These are phyloP conservation scores for Esox niger DNA, from an alignment of 2,113 vertebrate genomes.

Conservation along the genomic window DNA sequence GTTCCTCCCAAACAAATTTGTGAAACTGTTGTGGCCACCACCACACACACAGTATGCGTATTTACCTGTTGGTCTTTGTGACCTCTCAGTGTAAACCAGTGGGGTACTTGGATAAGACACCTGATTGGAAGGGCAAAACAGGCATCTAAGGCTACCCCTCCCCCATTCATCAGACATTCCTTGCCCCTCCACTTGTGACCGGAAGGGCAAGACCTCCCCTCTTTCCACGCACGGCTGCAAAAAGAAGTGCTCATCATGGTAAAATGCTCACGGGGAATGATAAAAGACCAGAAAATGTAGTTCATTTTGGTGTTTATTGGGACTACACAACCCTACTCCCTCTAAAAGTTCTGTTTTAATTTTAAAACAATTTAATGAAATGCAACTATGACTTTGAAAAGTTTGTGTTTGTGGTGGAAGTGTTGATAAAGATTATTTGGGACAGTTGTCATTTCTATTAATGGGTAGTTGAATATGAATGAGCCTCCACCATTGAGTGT, in stretches of 20 bases:
- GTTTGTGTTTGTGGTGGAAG: neutral
- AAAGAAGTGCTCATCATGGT: conserved; percentile 20
- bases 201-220: conserved; percentile 7
- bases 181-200: conserved; percentile 29
- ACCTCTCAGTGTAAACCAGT: neutral
- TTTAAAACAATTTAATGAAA: conserved; percentile 7
- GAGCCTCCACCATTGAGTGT: conserved; percentile 9
- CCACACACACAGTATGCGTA: conserved; percentile 10
- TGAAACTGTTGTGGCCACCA: conserved; percentile 1
- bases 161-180: conserved; percentile 40
- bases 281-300: conserved; percentile 12
- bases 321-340: neutral
- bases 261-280: conserved; percentile 15
- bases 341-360: neutral
- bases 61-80: neutral
- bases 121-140: neutral
- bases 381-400: conserved; percentile 12
- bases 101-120: neutral
- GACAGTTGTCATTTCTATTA: conserved; percentile 6
- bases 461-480: conserved; percentile 15
- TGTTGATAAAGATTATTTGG: neutral
- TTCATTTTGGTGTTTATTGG: neutral
- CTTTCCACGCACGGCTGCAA: conserved; percentile 14
- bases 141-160: neutral
- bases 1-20: neutral